A percentile compares a stretch with the other conserved stretches of the same genome.
Conservation (phyloP, 2,888 invertebrate species). For the Colletes collaris region DNA sequence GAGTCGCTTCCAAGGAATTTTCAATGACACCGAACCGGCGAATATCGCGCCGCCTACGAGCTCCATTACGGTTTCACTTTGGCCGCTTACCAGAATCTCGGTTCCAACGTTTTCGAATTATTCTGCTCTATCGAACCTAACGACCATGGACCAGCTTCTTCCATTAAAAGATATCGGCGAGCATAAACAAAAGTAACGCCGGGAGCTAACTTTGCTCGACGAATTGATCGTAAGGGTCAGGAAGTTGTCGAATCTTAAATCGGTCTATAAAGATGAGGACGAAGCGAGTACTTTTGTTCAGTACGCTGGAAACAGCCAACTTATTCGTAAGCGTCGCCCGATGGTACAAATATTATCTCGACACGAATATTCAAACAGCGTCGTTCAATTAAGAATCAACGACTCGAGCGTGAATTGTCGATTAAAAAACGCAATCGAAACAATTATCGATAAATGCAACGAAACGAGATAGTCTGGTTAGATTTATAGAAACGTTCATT, state of each 20-base stretch:
- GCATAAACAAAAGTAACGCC: background rate
- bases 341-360: background rate
- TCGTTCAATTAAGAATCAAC: slow-evolving; percentile 34
- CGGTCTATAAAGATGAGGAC: background rate
- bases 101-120: slow-evolving; percentile 55
- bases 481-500: slow-evolving; percentile 47
- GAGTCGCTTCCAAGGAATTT: slow-evolving; percentile 66
- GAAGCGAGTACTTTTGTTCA: background rate
- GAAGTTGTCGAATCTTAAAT: slow-evolving; percentile 4
- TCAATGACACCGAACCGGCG: slow-evolving; percentile 25
- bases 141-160: slow-evolving; percentile 20
- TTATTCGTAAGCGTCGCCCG: too few relatives aligned
- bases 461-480: slow-evolving; percentile 27
- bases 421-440: slow-evolving; percentile 25
- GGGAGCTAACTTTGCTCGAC: background rate
- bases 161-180: background rate
- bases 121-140: slow-evolving; percentile 42
- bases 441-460: slow-evolving; percentile 50
- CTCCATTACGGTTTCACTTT: slow-evolving; percentile 71
- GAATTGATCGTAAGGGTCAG: background rate
- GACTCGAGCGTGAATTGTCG: slow-evolving; percentile 35
- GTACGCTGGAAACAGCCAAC: too few relatives aligned
- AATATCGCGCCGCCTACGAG: slow-evolving; percentile 23
- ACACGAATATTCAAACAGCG: slow-evolving; percentile 13
- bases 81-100: slow-evolving; percentile 70